Evolutionary conservation across 2,888 invertebrate genomes (phyloP), one percentile per base, ranked within the genome.

Genomic region (Scaptomyza parva): DNA sequence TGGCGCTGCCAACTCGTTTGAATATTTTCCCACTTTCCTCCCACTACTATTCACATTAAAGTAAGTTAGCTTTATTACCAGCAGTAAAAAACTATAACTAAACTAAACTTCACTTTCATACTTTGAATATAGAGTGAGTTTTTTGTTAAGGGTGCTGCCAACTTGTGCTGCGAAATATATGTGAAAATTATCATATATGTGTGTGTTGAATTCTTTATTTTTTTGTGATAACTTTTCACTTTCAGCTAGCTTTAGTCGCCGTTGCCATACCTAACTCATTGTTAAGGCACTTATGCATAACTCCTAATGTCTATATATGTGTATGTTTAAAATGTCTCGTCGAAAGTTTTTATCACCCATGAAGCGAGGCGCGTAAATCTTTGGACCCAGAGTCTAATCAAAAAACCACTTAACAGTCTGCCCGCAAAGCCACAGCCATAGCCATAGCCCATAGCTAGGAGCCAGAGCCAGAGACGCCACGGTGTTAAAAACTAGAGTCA

Each of bases 321-420:
- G 18, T n/a, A 12, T 28, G n/a, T 9, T 4, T 40, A 8, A 22
- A 28, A 28, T 24, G 35, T 40, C 40, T 40, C 3, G 47, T 17
- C 20, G 12, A 61, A 52, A 60, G 55, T 60, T 63, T 66, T 72
- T 76, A 71, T 64, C 68, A 72, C 61, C 58, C 67, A 64, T 55
- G 71, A 59, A 67, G 58, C 41, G 44, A 37, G 43, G 43, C 45
- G 67, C 84, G 65, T 79, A 83, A 78, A 83, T 78, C 77, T 22
- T 37, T 44, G 39, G 72, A 54, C 78, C 45, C 45, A 53, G 61
- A 74, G 73, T 86, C 83, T 86, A 81, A 86, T 86, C 86, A 81
- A 79, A 86, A 83, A 86, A 83, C 84, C 86, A 81, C 80, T 81
- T 86, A 86, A 79, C 79, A 73, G 72, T 78, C 76, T 67, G 52